phyloP scores from a whole-genome alignment of 2,888 invertebrate genomes.

The Lithophane ornitopus region DNA sequence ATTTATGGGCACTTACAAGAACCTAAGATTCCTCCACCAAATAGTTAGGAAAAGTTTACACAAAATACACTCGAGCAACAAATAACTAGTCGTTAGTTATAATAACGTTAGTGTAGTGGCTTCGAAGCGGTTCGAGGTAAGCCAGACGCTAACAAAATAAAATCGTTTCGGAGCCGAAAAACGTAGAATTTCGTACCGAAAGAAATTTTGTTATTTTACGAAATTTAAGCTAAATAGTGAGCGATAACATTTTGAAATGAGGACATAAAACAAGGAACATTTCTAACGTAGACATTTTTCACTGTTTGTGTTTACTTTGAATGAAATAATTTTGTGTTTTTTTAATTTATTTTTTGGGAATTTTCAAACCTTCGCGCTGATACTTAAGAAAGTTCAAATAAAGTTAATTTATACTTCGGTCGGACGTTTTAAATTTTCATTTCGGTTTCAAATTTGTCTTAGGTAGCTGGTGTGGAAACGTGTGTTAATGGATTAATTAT shows the following conservation, averaged over 20 bases:
- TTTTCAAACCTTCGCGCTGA: neutral
- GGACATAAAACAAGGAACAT: conserved; percentile 36
- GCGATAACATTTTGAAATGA: conserved; percentile 49
- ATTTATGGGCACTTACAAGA: conserved; percentile 18
- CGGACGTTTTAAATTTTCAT: neutral
- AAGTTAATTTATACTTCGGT: neutral
- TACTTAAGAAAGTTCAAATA: neutral
- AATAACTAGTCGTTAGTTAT: conserved; percentile 19
- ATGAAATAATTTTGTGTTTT: conserved; percentile 36
- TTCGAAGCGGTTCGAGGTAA: conserved; percentile 46
- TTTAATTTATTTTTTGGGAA: conserved; percentile 33
- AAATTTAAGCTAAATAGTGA: conserved; percentile 57
- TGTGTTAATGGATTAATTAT: neutral
- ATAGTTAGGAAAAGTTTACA: conserved; percentile 40
- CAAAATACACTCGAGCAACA: conserved; percentile 37
- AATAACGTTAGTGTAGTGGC: conserved; percentile 43
- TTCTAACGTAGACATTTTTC: conserved; percentile 11
- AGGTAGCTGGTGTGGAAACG: too few species aligned
- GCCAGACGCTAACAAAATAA: conserved; percentile 58
- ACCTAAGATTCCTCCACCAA: conserved; percentile 8
- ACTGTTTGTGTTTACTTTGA: conserved; percentile 20
- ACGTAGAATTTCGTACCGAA: conserved; percentile 55
- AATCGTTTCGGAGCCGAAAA: conserved; percentile 56
- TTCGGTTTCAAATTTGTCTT: neutral
- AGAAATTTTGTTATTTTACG: conserved; percentile 62